Evolutionary conservation across 1,140 invertebrate genomes (phyloP), one percentile per base, ranked within the genome.

Genomic region (Pygmarrhopalites habei): DNA sequence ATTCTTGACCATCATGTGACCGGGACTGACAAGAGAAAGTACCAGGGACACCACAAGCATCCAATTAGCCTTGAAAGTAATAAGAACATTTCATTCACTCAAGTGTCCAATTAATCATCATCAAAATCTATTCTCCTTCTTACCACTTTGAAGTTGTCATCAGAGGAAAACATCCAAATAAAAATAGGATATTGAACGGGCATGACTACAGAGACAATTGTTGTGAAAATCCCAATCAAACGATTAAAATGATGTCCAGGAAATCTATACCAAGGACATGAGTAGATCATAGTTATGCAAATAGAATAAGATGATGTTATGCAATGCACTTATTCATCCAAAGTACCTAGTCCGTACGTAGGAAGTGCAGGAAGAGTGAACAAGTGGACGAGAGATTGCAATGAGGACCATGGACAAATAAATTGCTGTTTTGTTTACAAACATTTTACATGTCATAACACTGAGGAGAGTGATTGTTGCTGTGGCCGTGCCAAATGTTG

Each of bases 201-300:
- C n/a, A 35, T 55, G 7, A 69, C 26, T 14, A 66, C 3, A 12
- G 67, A 62, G 3, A 66, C 39, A 1, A 62, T 46, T 32, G 67
- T 69, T 1, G 63, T 66, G 21, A 63, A 66, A 14, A 69, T 64
- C 41, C 67, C 67, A 52, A 58, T 63, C n/a, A 69, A 52, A 0
- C 60, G 56, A 41, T 69, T 69, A 41, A 69, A 69, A 25, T 69
- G 67, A 15, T 30, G 29, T 21, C 56, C 25, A 51, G 57, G 67
- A 58, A 69, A 69, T 35, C 67, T 69, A 29, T 21, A 35, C n/a
- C n/a, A n/a, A n/a, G n/a, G n/a, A n/a, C n/a, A n/a, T n/a, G n/a
- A n/a, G n/a, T n/a, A n/a, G n/a, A 35, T 35, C 32, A 35, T 35
- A 35, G 5, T 35, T 7, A 5, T 5, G 32, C 5, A 35, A 35